These are phyloP conservation scores for Oxyura jamaicensis DNA, from an alignment of 2,113 vertebrate genomes.

Conservation along the genomic window DNA sequence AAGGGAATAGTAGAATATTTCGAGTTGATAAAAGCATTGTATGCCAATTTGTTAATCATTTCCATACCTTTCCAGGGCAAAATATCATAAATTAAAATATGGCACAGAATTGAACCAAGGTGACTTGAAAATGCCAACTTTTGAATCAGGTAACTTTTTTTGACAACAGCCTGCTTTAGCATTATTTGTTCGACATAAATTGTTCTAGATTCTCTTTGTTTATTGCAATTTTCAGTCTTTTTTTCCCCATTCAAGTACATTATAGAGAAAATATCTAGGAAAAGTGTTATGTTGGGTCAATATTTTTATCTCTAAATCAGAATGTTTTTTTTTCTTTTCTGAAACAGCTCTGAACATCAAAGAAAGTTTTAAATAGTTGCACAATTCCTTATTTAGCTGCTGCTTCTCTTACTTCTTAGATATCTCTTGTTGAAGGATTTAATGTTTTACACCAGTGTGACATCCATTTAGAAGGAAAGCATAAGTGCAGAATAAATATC, in stretches of 20 bases:
- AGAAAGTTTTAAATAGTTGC: neutral
- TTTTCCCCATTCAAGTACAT: neutral
- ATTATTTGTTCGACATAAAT: neutral
- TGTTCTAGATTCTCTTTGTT: neutral
- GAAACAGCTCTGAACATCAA: neutral
- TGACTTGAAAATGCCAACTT: constrained; percentile 97
- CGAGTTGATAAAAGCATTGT: neutral
- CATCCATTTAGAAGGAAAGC: neutral
- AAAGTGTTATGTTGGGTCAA: neutral
- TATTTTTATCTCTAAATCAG: neutral
- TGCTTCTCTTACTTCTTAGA: neutral
- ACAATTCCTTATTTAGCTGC: neutral
- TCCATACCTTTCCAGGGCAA: constrained; percentile 86
- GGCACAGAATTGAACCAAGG: constrained; percentile 98
- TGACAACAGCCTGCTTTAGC: neutral
- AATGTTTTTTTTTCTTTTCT: neutral
- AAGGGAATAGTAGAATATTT: neutral
- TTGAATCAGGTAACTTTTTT: constrained; percentile 89
- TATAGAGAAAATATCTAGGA: neutral
- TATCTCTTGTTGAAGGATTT: neutral
- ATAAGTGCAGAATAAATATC: neutral
- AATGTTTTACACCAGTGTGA: neutral
- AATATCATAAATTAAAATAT: constrained; percentile 99
- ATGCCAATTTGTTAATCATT: neutral
- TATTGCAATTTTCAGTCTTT: neutral